Evolutionary conservation across 2,797 vertebrate species (phyloP), one percentile per base, ranked within the genome.

Genomic region (Emys orbicularis): DNA sequence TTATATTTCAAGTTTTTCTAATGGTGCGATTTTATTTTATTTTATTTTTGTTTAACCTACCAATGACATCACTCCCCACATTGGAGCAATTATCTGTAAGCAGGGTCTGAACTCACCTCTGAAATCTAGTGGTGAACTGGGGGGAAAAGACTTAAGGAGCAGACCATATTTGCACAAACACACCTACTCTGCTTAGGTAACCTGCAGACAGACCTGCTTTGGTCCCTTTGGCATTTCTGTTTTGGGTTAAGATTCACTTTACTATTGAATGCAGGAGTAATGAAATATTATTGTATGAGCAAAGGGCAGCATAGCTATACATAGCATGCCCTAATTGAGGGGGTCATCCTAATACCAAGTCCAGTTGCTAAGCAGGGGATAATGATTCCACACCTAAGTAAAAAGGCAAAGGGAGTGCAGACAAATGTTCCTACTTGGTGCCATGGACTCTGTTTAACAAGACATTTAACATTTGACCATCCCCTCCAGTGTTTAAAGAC

Each of bases 21-120:
- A 94, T 83, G 53, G 59, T 83, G 79, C 25, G 88, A 87, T 93
- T 98, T 96, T 80, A 94, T 97, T 97, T 97, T 94, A 95, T 97
- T 96, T 19, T 44, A 93, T 95, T 94, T 96, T 57, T 29, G 27
- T 93, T 96, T 96, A 97, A 95, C 80, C 80, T 98, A 96, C 90
- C 79, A 72, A 80, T 96, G 93, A 97, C 90, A 97, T 97, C 92
- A 95, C 89, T 96, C 76, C 96, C 82, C 92, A 97, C 82, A 92
- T 93, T 97, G 95, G 92, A 98, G 97, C 91, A 97, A 94, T 98
- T 98, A 97, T 97, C 89, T 96, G 59, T 61, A 34, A 61, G 31
- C 31, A 61, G 31, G 15, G 3, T 61, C 59, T 34, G 31, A 61
- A 61, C 8, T 34, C 13, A 61, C 31, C 59, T 7, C 59, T 31